Percentiles rank a stretch among this genome's conserved stretches.
Conservation (phyloP, 2,888 invertebrate species). For the Eustalomyia histrio region DNA sequence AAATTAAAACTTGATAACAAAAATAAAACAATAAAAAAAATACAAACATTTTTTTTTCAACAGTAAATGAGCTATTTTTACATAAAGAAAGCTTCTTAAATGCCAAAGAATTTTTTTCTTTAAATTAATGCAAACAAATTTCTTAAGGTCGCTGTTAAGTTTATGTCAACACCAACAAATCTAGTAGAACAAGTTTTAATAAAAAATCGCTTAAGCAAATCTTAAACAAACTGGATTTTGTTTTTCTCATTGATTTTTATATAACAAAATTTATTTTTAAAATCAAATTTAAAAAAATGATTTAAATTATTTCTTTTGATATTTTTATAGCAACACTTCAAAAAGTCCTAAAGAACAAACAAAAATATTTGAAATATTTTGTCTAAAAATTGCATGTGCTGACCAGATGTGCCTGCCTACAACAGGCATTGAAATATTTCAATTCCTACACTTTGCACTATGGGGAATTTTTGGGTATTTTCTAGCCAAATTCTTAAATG, state of each 20-base stretch:
- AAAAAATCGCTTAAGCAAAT: not conserved
- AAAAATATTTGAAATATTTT: not conserved
- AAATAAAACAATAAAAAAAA: not conserved
- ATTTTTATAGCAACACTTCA: not conserved
- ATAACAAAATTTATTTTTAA: not conserved
- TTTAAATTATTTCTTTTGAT: not conserved
- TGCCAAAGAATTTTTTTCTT: not conserved
- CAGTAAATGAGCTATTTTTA: not conserved
- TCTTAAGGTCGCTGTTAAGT: not conserved
- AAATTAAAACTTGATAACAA: not conserved
- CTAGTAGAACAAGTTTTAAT: slow-evolving; percentile 42
- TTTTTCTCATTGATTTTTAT: not conserved
- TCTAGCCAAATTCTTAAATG: no score
- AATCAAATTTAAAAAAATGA: not conserved
- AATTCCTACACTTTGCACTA: no score
- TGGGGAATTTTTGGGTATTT: no score
- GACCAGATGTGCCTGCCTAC: not conserved
- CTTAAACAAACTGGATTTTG: slow-evolving; percentile 3
- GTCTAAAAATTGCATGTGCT: not conserved
- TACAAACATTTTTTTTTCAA: not conserved
- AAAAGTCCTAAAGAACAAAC: no score
- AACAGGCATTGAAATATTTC: not conserved
- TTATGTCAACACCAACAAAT: slow-evolving; percentile 3
- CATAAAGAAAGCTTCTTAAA: not conserved
- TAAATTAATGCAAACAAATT: not conserved